Percentiles rank a stretch among this genome's conserved stretches.
Conservation (phyloP, 1,140 invertebrate genomes). For the Drosophila paulistorum region DNA sequence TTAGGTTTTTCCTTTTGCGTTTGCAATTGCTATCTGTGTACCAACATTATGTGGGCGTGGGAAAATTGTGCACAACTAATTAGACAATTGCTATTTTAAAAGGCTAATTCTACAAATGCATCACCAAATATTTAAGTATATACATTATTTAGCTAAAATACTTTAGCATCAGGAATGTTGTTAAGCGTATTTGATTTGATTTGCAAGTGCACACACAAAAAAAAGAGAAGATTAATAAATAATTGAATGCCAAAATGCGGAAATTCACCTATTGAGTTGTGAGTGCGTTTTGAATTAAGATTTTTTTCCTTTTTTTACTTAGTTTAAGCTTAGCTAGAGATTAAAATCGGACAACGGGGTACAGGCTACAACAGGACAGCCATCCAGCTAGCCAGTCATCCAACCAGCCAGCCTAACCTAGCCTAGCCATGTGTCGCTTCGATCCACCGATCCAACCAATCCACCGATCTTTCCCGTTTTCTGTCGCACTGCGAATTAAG, state of each 20-base stretch:
- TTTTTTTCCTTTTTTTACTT: conserved; percentile 12
- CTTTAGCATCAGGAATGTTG: too few relatives aligned
- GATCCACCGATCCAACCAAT: background rate
- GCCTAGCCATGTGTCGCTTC: conserved; percentile 13
- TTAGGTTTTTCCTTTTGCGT: background rate
- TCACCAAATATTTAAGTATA: too few relatives aligned
- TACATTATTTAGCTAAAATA: too few relatives aligned
- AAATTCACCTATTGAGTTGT: background rate
- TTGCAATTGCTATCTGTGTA: too few relatives aligned
- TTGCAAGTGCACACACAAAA: too few relatives aligned
- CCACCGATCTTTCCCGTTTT: conserved; percentile 24
- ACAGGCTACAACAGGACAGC: conserved; percentile 37
- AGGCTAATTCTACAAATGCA: too few relatives aligned
- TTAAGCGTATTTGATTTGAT: too few relatives aligned
- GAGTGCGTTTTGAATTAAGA: conserved; percentile 42
- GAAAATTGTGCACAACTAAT: conserved; percentile 67
- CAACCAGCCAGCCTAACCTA: background rate
- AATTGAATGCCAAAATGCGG: conserved; percentile 46
- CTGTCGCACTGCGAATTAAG: conserved; percentile 75
- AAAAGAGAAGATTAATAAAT: conserved; percentile 20
- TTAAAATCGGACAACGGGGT: conserved; percentile 64
- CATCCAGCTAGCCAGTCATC: conserved; percentile 8
- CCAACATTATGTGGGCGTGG: conserved; percentile 63
- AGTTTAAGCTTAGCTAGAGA: conserved; percentile 34
- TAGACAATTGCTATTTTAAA: conserved; percentile 44